Evolutionary conservation across 2,797 vertebrate genomes (phyloP), one percentile per base, ranked within the genome.

Genomic region (Valencia hispanica): DNA sequence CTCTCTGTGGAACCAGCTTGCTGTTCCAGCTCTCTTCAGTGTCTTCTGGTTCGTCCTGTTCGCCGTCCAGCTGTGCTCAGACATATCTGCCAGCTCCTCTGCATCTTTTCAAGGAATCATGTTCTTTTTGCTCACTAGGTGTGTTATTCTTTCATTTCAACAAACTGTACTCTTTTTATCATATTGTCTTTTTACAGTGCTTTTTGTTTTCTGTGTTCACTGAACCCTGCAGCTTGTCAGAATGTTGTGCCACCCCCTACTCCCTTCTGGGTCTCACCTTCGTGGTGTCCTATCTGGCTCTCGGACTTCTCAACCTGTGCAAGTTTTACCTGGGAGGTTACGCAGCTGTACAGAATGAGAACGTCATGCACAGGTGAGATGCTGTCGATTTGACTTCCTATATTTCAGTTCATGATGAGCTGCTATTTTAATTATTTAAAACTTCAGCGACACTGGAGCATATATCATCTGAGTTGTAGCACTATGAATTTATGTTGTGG

Each of bases 351-450:
- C 96, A 96, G 81, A 96, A 96, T 1, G 96, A 96, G 78, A 97
- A 97, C 4, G 95, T 96, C 85, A 96, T 97, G 96, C 97, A 97
- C 95, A 95, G 97, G 97, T 97, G 80, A 91, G 91, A n/a, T 10
- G n/a, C 11, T 18, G 18, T 43, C 30, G n/a, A 4, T 30, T 45
- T 17, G 10, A 17, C 22, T 48, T 27, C 43, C 17, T 68, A 3
- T 34, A 22, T 48, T 59, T 36, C 4, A n/a, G 17, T 45, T 15
- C 4, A 8, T 11, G 45, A 8, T 7, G 34, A 15, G 10, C 17
- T 15, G 25, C 34, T 4, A 15, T 20, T 18, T 43, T 5, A 9
- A 2, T 27, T 30, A 11, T 27, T 41, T 30, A 27, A 43, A 45
- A 32, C n/a, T 30, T 4, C 15, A 30, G 8, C 1, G n/a, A 45